Base-by-base conservation (phyloP, 2,888 invertebrate genomes). In the Antitype chi region DNA sequence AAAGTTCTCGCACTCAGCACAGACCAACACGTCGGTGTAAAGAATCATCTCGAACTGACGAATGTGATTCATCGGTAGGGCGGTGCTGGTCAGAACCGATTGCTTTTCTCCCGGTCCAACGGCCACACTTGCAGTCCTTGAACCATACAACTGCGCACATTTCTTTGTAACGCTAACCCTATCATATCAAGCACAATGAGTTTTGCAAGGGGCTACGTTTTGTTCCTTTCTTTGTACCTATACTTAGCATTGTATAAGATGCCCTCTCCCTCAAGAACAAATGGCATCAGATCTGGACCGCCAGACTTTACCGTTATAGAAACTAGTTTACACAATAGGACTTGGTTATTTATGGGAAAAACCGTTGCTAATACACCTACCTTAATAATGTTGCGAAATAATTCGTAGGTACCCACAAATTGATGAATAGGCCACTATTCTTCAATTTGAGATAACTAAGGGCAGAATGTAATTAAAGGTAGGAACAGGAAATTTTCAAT, bases 321-420 rank as follows among this genome's bases (percentile, higher is more conserved):
- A 75, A 81, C 75, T n/a, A 43, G 66, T 74, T 60, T 49, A 15
- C n/a, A 67, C 63, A 81, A 78, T 64, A 57, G n/a, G 13, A 57
- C 9, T 52, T 15, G 23, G 11, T 17, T 38, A 7, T 49, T n/a
- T 23, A 64, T 59, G 38, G 11, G 6, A 47, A 47, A 47, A 47
- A 53, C 6, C 15, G 9, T 52, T 52, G 28, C 8, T 53, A 53
- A 49, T 64, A 20, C 20, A 28, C 28, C 23, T 15, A 28, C 28
- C 23, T 15, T 38, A 49, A 20, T 53, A 53, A 52, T 20, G 20
- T 62, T 43, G 76, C 11, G 2, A 32, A 17, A 28, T 53, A 9
- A 52, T 47, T 52, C 23, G 13, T n/a, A n/a, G n/a, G n/a, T 20
- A 62, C 47, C 63, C 11, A 53, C 4, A n/a, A 11, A 20, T 47